Evolutionary conservation across 2,113 vertebrate genomes (phyloP).

Genomic region (Vulpes lagopus): DNA sequence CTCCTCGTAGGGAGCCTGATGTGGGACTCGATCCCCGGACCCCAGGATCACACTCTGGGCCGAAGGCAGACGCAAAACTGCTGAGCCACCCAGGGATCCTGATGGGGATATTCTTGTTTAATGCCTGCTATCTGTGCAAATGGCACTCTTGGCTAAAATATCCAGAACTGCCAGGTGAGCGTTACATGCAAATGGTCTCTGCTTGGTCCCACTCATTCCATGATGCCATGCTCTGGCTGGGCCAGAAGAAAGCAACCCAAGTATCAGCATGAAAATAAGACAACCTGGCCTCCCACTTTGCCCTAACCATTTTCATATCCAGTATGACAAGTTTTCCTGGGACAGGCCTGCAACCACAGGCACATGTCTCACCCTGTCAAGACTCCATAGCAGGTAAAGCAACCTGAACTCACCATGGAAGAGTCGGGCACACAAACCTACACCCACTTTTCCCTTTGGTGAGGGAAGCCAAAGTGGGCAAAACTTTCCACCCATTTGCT

Average conservation of each 20-base stretch:
- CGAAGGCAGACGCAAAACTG: too few species aligned
- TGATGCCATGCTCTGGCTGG: slow-evolving; percentile 61
- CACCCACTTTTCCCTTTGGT: slow-evolving; percentile 53
- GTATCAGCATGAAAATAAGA: slow-evolving; percentile 83
- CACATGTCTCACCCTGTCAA: slow-evolving; percentile 87
- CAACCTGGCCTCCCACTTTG: slow-evolving; percentile 82
- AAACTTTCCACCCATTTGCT: slow-evolving; percentile 79
- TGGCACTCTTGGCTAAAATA: not conserved
- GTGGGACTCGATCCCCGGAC: too few species aligned
- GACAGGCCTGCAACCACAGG: slow-evolving; percentile 84
- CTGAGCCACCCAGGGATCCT: not conserved
- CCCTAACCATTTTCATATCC: slow-evolving; percentile 84
- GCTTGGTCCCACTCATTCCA: not conserved
- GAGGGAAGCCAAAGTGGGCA: slow-evolving; percentile 78
- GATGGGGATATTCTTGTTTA: not conserved
- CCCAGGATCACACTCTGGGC: too few species aligned
- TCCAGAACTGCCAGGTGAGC: not conserved
- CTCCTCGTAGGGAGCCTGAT: too few species aligned
- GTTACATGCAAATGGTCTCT: slow-evolving; percentile 27
- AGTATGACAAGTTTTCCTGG: slow-evolving; percentile 85
- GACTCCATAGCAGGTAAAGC: slow-evolving; percentile 80
- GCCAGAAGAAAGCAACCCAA: slow-evolving; percentile 83
- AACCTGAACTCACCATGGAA: slow-evolving; percentile 75
- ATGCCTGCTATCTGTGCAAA: not conserved
- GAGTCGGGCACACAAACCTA: slow-evolving; percentile 63